Conservation (phyloP, 2,888 invertebrate genomes). For the Agrochola lychnidis region DNA sequence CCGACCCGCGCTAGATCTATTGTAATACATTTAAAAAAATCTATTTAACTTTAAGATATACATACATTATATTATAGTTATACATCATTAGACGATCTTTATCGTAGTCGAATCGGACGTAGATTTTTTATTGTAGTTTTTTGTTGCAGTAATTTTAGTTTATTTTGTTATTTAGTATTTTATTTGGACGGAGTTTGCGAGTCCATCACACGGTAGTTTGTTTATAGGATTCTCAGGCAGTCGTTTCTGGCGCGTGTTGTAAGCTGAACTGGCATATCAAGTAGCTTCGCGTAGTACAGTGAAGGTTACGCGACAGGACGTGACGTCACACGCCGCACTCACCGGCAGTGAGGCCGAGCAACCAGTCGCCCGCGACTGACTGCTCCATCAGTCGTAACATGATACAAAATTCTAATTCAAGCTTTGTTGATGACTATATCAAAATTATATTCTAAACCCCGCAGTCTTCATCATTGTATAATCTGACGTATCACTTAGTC, state of each 20-base stretch:
- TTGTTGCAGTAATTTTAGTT: conserved; percentile 87
- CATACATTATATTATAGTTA: conserved; percentile 75
- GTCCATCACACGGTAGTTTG: conserved; percentile 64
- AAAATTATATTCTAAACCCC: not conserved
- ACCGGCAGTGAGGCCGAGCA: not conserved
- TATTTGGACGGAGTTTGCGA: conserved; percentile 78
- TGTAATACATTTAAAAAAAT: conserved; percentile 76
- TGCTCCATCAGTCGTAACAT: not conserved
- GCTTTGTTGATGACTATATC: not conserved
- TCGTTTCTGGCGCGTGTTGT: conserved; percentile 27
- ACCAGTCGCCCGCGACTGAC: not conserved
- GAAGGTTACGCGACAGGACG: not conserved
- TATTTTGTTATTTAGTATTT: conserved; percentile 90
- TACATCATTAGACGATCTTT: conserved; percentile 79
- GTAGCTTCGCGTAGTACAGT: conserved; percentile 33
- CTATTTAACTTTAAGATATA: conserved; percentile 80
- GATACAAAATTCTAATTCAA: not conserved
- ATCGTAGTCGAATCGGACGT: conserved; percentile 84
- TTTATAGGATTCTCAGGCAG: conserved; percentile 39
- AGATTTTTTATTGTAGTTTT: conserved; percentile 81
- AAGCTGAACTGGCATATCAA: conserved; percentile 51
- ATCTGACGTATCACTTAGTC: not conserved
- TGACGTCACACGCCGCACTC: conserved; percentile 44
- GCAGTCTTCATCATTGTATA: not conserved
- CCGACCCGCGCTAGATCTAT: conserved; percentile 69